phyloP scores from a whole-genome alignment of 2,888 invertebrate species.

The Hirtodrosophila cameraria region DNA sequence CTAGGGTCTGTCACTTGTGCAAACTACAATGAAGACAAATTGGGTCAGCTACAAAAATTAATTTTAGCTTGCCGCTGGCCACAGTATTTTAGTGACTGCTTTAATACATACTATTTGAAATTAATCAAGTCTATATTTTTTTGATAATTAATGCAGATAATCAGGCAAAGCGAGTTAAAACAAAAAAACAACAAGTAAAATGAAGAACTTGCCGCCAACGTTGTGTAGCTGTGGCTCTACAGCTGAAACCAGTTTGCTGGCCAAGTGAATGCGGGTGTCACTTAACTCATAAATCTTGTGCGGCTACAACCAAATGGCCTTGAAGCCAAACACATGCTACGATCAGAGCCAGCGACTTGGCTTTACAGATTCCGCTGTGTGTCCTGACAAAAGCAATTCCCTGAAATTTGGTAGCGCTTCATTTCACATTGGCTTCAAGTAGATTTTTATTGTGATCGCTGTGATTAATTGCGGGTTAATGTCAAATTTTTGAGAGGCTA shows the following conservation, averaged over 20 bases:
- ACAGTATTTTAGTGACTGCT: constrained; percentile 7
- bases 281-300: constrained; percentile 72
- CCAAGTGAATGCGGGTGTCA: constrained; percentile 71
- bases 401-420: constrained; percentile 46
- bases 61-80: constrained; percentile 7
- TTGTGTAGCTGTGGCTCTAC: constrained; percentile 17
- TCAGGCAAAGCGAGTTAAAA: constrained; percentile 49
- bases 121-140: constrained; percentile 21
- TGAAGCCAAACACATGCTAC: constrained; percentile 40
- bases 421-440: constrained; percentile 34
- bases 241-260: constrained; percentile 64
- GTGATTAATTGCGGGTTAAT: constrained; percentile 69
- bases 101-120: constrained; percentile 22
- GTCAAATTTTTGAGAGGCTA: constrained; percentile 38
- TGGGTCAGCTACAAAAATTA: constrained; percentile 7
- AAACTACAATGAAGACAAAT: constrained; percentile 50
- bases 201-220: constrained; percentile 56
- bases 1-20: constrained; percentile 6
- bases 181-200: constrained; percentile 29
- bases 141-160: constrained; percentile 78
- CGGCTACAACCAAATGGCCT: constrained; percentile 47
- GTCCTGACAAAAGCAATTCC: constrained; percentile 61
- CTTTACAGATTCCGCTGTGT: constrained; percentile 38
- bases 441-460: constrained; percentile 40
- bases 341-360: constrained; percentile 1